Conservation (phyloP, 2,797 vertebrate species). For the Rhinoraja longicauda region DNA sequence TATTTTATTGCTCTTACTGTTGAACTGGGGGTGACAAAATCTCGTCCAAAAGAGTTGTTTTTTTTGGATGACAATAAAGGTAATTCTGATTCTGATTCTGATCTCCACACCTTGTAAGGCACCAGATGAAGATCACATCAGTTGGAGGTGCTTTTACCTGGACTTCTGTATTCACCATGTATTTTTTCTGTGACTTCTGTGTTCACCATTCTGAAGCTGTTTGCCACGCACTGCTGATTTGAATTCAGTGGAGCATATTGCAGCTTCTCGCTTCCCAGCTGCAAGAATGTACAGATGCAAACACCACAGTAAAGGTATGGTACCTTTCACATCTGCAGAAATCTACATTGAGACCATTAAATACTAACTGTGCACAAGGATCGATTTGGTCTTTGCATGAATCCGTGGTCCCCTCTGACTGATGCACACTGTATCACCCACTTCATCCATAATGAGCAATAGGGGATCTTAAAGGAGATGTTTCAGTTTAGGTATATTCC, state of each 20-base stretch:
- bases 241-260: not conserved
- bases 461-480: too few species aligned
- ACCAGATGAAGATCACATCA: not conserved
- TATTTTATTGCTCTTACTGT: too few species aligned
- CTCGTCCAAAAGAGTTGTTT: too few species aligned
- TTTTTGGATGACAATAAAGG: too few species aligned
- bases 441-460: too few species aligned
- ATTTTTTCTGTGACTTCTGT: too few species aligned
- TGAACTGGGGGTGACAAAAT: too few species aligned
- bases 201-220: not conserved
- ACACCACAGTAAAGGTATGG: not conserved
- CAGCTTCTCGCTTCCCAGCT: not conserved
- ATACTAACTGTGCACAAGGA: not conserved
- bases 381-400: not conserved
- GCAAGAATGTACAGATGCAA: too few species aligned
- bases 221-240: not conserved
- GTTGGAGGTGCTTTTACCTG: too few species aligned
- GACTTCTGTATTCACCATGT: not conserved
- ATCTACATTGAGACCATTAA: not conserved
- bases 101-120: not conserved
- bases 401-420: not conserved
- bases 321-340: not conserved
- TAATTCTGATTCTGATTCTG: too few species aligned
- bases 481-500: too few species aligned
- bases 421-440: not conserved